Conservation (phyloP, 2,113 vertebrate genomes). For the Myocastor coypus region DNA sequence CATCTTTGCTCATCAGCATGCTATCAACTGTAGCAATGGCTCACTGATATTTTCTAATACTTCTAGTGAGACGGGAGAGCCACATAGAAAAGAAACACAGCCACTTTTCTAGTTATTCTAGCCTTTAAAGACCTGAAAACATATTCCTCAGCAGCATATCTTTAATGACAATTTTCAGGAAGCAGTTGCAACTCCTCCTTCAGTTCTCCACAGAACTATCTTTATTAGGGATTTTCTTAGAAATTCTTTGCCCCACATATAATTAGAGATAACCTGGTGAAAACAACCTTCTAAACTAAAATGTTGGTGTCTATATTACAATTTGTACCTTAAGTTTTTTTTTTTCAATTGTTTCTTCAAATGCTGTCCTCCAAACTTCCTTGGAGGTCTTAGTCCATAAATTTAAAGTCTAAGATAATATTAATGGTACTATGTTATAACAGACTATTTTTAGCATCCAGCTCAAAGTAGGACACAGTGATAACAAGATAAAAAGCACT, state of each 20-base stretch:
- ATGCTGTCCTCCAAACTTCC: background rate
- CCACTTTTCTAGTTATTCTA: background rate
- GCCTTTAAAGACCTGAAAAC: constrained; percentile 47
- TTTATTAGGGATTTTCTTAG: background rate
- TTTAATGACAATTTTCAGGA: background rate
- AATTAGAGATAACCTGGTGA: background rate
- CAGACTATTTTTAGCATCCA: background rate
- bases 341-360: background rate
- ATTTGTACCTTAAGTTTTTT: background rate
- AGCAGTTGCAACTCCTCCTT: background rate
- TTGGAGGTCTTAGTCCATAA: background rate
- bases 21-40: too few species aligned
- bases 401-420: background rate
- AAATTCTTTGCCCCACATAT: background rate
- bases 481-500: background rate
- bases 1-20: constrained; percentile 10
- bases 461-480: background rate
- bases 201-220: background rate
- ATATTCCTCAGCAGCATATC: background rate
- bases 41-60: background rate
- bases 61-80: background rate
- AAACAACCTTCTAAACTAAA: background rate
- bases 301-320: background rate
- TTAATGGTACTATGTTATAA: background rate
- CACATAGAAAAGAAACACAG: constrained; percentile 30